Evolutionary conservation across 2,797 vertebrate genomes (phyloP), one percentile per base, ranked within the genome.

Genomic region (Choloepus didactylus): DNA sequence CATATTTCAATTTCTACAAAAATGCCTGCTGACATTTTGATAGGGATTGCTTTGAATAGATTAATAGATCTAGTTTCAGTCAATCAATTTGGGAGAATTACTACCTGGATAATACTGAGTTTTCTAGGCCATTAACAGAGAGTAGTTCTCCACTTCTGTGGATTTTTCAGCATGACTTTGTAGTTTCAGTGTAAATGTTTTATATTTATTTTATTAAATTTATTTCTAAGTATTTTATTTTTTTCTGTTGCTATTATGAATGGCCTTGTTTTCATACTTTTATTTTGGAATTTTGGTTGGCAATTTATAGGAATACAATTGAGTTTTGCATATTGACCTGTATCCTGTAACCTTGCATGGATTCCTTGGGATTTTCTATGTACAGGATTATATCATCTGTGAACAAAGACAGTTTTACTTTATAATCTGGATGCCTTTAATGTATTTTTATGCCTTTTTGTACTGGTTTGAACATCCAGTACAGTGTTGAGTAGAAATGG

Each of bases 221-320:
- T 72, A 73, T 92, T 81, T 89, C 35, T 46, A 35, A 69, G 35
- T 90, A 60, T 73, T 83, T 69, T 70, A 92, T 35, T 94, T 91
- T 31, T 64, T 79, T 51, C 49, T 51, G 49, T 72, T 88, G 44
- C n/a, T 87, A 8, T 70, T 79, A 19, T 29, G 54, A 70, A 85
- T 89, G 27, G 51, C 46, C 72, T 69, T 76, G n/a, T n/a, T n/a
- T 67, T 91, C 18, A 54, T 82, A 60, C 73, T 95, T 76, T 87
- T 49, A 86, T 62, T 92, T 92, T 56, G 5, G 54, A 46, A 88
- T 77, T 60, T 89, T 69, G 44, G 56, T 72, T 54, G 46, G 6
- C 64, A 87, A 0, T 41, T 59, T 81, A 49, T 49, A 87, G 67
- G 86, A 82, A 69, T 60, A 41, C 29, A 88, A 6, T 49, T 89